Percentiles rank a stretch among this genome's conserved stretches.
These are phyloP conservation scores for Himalopsyche japonica DNA, from an alignment of 2,888 invertebrate species.

Conservation along the genomic window DNA sequence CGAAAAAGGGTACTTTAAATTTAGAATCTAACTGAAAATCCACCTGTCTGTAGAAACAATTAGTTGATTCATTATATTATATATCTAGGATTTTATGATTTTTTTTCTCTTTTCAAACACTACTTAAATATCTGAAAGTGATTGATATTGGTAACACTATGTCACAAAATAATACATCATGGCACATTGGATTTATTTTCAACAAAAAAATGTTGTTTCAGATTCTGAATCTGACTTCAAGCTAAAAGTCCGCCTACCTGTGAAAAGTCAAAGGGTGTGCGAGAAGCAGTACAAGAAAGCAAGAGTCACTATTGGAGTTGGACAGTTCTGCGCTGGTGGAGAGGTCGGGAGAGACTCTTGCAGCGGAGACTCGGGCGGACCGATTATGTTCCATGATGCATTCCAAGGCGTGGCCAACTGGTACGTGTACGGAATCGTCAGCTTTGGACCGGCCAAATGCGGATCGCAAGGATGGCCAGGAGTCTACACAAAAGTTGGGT, in stretches of 20 bases:
- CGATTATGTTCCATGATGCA: slow-evolving; percentile 56
- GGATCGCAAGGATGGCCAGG: slow-evolving; percentile 66
- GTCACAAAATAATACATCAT: background rate
- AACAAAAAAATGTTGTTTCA: slow-evolving; percentile 37
- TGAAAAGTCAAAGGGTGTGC: slow-evolving; percentile 56
- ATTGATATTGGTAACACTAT: background rate
- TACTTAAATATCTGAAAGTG: slow-evolving; percentile 37
- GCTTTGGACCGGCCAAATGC: slow-evolving; percentile 56
- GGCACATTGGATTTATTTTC: background rate
- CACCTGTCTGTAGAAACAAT: too few relatives aligned
- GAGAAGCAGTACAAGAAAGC: slow-evolving; percentile 52
- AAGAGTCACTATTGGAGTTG: slow-evolving; percentile 29
- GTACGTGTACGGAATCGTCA: slow-evolving; percentile 65
- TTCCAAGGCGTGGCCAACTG: slow-evolving; percentile 51
- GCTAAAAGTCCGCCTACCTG: slow-evolving; percentile 56
- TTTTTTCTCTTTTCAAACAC: too few relatives aligned
- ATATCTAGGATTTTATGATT: too few relatives aligned
- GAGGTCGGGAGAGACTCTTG: slow-evolving; percentile 64
- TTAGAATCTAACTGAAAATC: too few relatives aligned
- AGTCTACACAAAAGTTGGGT: slow-evolving; percentile 68
- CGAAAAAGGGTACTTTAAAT: too few relatives aligned
- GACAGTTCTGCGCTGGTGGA: slow-evolving; percentile 68
- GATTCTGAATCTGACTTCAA: slow-evolving; percentile 61
- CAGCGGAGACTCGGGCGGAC: slow-evolving; percentile 71
- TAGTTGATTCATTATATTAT: too few relatives aligned